phyloP scores from a whole-genome alignment of 2,113 vertebrate species.

The Columba janthina region DNA sequence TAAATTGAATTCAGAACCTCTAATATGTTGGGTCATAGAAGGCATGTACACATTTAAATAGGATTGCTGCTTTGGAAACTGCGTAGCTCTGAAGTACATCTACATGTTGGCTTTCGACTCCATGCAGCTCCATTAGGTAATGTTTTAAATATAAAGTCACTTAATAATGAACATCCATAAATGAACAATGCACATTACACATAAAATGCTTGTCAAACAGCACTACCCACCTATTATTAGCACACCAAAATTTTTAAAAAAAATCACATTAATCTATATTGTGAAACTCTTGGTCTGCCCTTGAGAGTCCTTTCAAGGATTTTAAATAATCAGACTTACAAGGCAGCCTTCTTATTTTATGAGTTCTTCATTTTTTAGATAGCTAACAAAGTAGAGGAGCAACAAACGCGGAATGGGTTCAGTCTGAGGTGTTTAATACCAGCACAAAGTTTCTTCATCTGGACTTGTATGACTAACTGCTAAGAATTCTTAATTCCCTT shows the following conservation, averaged over 20 bases:
- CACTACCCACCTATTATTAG: slow-evolving; percentile 30
- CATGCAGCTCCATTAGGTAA: slow-evolving; percentile 51
- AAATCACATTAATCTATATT: slow-evolving; percentile 19
- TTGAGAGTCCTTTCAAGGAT: slow-evolving; percentile 20
- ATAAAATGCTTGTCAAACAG: slow-evolving; percentile 46
- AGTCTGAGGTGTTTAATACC: background rate
- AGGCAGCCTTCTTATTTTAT: background rate
- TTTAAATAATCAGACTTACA: background rate
- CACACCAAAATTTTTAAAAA: background rate
- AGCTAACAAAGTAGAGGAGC: background rate
- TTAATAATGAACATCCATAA: slow-evolving; percentile 62
- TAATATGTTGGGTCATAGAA: slow-evolving; percentile 42
- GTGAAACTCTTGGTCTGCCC: slow-evolving; percentile 33
- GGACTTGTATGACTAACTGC: background rate
- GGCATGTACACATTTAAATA: slow-evolving; percentile 36
- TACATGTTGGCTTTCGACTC: background rate
- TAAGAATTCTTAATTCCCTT: slow-evolving; percentile 17
- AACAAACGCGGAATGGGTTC: background rate
- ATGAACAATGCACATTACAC: slow-evolving; percentile 54
- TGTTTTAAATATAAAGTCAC: slow-evolving; percentile 63
- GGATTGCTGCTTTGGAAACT: slow-evolving; percentile 35
- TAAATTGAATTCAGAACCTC: slow-evolving; percentile 44
- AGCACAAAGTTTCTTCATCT: background rate
- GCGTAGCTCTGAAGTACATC: slow-evolving; percentile 19
- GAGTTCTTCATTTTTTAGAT: background rate